Conservation (phyloP, 2,888 invertebrate species). For the Anagyrus pseudococci region DNA sequence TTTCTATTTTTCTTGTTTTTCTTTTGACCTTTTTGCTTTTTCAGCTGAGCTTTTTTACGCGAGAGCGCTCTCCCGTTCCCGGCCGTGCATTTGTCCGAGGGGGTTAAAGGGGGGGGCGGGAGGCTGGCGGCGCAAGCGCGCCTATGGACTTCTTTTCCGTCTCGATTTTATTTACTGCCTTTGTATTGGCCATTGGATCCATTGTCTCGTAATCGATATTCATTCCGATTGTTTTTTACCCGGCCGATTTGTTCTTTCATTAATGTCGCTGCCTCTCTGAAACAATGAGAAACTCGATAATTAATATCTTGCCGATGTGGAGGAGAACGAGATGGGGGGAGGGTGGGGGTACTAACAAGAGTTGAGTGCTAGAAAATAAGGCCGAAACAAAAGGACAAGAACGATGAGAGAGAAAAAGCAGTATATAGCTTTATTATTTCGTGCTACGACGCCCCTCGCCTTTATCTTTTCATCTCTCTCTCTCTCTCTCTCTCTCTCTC, state of each 20-base stretch:
- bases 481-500: no score
- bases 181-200: neutral
- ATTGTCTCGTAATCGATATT: neutral
- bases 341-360: no score
- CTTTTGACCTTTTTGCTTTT: no score
- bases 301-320: neutral
- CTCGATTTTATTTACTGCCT: neutral
- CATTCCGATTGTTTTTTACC: neutral
- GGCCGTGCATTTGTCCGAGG: conserved; percentile 4
- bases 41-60: neutral
- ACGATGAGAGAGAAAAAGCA: no score
- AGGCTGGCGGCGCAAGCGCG: no score
- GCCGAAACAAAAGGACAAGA: no score
- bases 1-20: neutral
- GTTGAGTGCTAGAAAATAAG: no score
- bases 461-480: no score
- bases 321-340: no score
- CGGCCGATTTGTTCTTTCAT: neutral
- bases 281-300: neutral
- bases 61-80: neutral
- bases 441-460: no score
- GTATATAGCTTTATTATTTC: no score
- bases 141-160: neutral
- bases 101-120: no score
- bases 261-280: neutral